These are phyloP conservation scores for Elgonia sp. DNA, from an alignment of 2,888 invertebrate genomes.

Conservation along the genomic window DNA sequence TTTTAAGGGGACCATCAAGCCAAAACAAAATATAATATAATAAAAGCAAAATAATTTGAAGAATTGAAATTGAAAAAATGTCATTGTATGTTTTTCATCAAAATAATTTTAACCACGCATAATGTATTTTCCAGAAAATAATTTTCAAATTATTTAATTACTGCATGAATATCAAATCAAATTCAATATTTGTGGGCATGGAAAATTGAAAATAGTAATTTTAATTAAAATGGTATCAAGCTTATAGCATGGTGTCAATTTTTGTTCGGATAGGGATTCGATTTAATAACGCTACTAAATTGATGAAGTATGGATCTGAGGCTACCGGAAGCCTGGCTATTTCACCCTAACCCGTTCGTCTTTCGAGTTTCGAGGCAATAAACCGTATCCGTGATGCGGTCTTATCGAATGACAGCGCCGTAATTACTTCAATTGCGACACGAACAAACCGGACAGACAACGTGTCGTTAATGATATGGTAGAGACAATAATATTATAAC, in stretches of 20 bases:
- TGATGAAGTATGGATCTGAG: conserved; percentile 45
- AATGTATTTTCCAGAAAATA: too few species aligned
- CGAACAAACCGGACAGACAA: conserved; percentile 46
- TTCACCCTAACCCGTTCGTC: conserved; percentile 53
- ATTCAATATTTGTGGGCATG: too few species aligned
- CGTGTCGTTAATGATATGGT: conserved; percentile 65
- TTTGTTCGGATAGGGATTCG: conserved; percentile 27
- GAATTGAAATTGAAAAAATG: too few species aligned
- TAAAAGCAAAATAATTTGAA: too few species aligned
- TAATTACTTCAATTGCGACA: conserved; percentile 70
- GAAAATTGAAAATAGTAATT: background rate
- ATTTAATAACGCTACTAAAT: conserved; percentile 41
- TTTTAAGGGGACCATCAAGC: too few species aligned
- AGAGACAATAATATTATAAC: conserved; percentile 50
- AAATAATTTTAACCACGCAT: too few species aligned
- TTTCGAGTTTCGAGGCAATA: conserved; percentile 63
- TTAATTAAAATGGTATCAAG: conserved; percentile 31
- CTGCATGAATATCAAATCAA: too few species aligned
- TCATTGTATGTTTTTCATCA: too few species aligned
- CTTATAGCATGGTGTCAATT: conserved; percentile 8
- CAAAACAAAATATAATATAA: too few species aligned
- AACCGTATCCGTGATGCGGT: conserved; percentile 61
- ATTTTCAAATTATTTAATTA: too few species aligned
- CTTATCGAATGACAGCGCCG: conserved; percentile 67
- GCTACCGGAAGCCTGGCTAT: conserved; percentile 53